Conservation (phyloP, 1,140 invertebrate species). For the Scaptodrosophila lebanonensis region DNA sequence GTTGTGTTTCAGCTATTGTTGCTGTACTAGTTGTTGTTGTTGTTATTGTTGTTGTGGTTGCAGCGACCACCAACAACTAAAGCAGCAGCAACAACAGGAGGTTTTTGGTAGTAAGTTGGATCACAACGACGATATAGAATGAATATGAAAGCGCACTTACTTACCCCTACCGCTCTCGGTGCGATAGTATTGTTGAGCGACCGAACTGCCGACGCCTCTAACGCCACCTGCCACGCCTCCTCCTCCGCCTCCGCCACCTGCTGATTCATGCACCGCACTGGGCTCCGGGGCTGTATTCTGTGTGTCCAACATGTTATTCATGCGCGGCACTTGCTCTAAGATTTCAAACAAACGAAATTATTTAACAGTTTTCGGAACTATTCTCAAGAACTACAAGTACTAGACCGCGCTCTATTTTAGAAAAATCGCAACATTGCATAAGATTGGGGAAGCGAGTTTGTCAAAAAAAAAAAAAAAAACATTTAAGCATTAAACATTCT, state of each 20-base stretch:
- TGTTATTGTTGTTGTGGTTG: too few species aligned
- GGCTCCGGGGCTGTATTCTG: conserved; percentile 76
- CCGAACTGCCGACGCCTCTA: conserved; percentile 25
- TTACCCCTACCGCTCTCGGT: conserved; percentile 76
- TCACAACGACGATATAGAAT: conserved; percentile 16
- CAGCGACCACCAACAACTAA: conserved; percentile 20
- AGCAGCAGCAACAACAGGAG: conserved; percentile 15
- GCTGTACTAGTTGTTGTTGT: too few species aligned
- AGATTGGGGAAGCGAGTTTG: too few species aligned
- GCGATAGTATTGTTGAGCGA: conserved; percentile 65
- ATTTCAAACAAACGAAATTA: neutral
- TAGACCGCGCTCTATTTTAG: too few species aligned
- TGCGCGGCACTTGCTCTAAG: conserved; percentile 68
- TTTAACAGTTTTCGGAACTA: too few species aligned
- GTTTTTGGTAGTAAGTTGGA: neutral
- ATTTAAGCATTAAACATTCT: too few species aligned
- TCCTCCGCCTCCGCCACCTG: neutral
- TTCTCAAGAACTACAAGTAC: too few species aligned
- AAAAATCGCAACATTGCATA: too few species aligned
- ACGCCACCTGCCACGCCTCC: conserved; percentile 19
- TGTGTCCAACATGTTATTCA: conserved; percentile 71
- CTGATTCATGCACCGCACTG: conserved; percentile 23
- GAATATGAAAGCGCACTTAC: conserved; percentile 67
- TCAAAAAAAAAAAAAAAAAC: too few species aligned
- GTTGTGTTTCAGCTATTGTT: too few species aligned